Evolutionary conservation across 2,888 invertebrate genomes (phyloP).

Genomic region (Drosophila picticornis): DNA sequence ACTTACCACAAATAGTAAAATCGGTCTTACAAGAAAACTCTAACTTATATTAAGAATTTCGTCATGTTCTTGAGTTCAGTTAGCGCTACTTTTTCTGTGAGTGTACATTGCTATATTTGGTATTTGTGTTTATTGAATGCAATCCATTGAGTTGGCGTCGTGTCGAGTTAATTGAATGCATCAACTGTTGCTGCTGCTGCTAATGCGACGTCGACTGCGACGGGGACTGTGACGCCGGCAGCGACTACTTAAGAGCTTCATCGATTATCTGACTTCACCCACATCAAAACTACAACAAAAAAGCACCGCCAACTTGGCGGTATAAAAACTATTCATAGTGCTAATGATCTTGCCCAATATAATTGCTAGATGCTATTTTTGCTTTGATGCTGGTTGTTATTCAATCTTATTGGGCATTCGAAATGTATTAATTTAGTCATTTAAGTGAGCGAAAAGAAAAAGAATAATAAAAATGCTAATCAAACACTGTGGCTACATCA

Average conservation of each 20-base stretch:
- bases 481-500: conserved; percentile 22
- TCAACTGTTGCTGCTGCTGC: conserved; percentile 10
- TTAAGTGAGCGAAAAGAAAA: conserved; percentile 44
- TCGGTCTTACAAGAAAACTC: not conserved
- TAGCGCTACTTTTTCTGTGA: not conserved
- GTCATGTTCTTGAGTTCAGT: not conserved
- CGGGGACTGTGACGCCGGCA: conserved; percentile 23
- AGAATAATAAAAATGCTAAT: conserved; percentile 53
- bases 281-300: conserved; percentile 34
- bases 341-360: conserved; percentile 75
- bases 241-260: conserved; percentile 9
- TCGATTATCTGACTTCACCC: conserved; percentile 40
- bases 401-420: conserved; percentile 16
- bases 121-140: conserved; percentile 55
- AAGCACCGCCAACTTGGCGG: conserved; percentile 17
- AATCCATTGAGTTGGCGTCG: conserved; percentile 43
- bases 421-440: conserved; percentile 73
- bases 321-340: conserved; percentile 40
- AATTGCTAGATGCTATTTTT: conserved; percentile 22
- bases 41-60: not conserved
- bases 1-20: not conserved
- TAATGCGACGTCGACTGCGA: conserved; percentile 2
- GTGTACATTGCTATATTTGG: conserved; percentile 29
- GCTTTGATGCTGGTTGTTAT: conserved; percentile 23
- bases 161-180: conserved; percentile 48